Evolutionary conservation across 2,888 invertebrate species (phyloP).

Genomic region (Agrochola circellaris): DNA sequence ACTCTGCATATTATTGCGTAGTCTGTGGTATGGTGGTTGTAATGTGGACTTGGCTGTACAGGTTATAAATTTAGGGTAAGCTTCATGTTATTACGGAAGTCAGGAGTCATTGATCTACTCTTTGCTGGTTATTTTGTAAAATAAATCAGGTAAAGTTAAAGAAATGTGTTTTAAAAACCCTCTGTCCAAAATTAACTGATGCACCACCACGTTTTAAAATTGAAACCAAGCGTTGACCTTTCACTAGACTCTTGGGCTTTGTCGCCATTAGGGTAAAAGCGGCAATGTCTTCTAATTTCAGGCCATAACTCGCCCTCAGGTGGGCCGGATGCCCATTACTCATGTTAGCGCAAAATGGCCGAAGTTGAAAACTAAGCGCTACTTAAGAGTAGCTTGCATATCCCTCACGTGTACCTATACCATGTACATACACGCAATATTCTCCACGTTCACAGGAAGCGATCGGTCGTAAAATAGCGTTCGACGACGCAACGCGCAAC

Average conservation of each 20-base stretch:
- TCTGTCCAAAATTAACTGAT: background rate
- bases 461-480: constrained; percentile 76
- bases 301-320: constrained; percentile 55
- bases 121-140: background rate
- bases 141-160: background rate
- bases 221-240: constrained; percentile 4
- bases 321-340: constrained; percentile 63
- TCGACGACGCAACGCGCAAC: constrained; percentile 67
- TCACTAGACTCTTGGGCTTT: background rate
- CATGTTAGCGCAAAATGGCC: constrained; percentile 56
- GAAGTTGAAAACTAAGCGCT: constrained; percentile 60
- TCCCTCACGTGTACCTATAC: constrained; percentile 37
- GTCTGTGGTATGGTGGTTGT: constrained; percentile 44
- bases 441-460: constrained; percentile 75
- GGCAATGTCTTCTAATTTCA: constrained; percentile 40
- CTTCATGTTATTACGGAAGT: constrained; percentile 3
- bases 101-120: background rate
- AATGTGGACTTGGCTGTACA: constrained; percentile 15
- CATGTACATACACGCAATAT: constrained; percentile 60
- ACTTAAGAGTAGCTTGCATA: constrained; percentile 44
- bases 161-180: background rate
- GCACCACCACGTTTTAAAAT: background rate
- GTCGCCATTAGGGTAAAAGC: constrained; percentile 44
- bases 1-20: constrained; percentile 66
- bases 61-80: constrained; percentile 39